phyloP scores from a whole-genome alignment of 2,113 vertebrate genomes.

The Scortum barcoo region DNA sequence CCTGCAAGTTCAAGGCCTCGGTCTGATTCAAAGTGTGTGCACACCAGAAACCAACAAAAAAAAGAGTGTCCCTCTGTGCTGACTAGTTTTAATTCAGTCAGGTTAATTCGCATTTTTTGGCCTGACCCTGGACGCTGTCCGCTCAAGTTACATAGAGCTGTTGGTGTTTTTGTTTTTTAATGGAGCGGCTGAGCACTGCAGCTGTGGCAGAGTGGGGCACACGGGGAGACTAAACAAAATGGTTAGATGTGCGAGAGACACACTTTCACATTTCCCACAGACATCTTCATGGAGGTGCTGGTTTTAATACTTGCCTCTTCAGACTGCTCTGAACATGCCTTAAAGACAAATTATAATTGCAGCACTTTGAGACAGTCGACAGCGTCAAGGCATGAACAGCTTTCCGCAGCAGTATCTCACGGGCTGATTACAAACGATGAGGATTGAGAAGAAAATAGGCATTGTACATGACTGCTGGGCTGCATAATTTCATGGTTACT shows the following conservation, averaged over 20 bases:
- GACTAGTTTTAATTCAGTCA: slow-evolving; percentile 29
- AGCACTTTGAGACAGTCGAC: not conserved
- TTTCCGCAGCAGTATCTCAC: slow-evolving; percentile 8
- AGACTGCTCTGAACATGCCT: not conserved
- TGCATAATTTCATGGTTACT: slow-evolving; percentile 69
- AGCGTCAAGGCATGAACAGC: slow-evolving; percentile 8
- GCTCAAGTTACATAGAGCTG: slow-evolving; percentile 53
- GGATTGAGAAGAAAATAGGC: slow-evolving; percentile 42
- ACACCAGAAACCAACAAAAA: too few species aligned
- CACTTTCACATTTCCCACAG: not conserved
- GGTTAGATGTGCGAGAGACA: not conserved
- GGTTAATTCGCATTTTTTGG: slow-evolving; percentile 45
- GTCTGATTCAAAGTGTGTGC: slow-evolving; percentile 16
- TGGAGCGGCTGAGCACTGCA: slow-evolving; percentile 2
- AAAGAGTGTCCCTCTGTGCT: slow-evolving; percentile 8
- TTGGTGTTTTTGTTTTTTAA: slow-evolving; percentile 35
- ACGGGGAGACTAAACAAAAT: not conserved
- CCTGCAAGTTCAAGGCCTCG: slow-evolving; percentile 19
- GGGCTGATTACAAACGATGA: slow-evolving; percentile 46
- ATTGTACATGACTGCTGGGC: slow-evolving; percentile 66
- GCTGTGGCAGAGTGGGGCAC: slow-evolving; percentile 1
- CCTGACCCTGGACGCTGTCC: not conserved
- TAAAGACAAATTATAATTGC: slow-evolving; percentile 17
- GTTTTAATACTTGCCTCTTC: not conserved
- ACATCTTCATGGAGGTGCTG: not conserved